Percentiles rank a stretch among this genome's conserved stretches.
phyloP scores from a whole-genome alignment of 2,888 invertebrate species.

The Oligia strigilis region DNA sequence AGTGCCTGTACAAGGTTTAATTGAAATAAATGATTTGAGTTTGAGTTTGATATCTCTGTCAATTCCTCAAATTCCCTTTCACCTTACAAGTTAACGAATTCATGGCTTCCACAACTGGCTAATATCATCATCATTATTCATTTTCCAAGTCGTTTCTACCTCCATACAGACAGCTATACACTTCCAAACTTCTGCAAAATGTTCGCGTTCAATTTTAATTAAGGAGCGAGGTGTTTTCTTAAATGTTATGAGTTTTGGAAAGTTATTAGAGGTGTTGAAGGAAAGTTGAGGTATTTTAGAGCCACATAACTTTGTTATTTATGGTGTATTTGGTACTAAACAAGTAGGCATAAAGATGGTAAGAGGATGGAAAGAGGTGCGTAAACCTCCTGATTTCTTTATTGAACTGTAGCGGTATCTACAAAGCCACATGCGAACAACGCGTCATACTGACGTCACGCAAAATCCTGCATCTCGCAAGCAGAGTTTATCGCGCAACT shows the following conservation, averaged over 20 bases:
- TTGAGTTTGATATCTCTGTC: no score
- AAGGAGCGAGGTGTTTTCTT: conserved; percentile 39
- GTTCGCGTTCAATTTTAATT: conserved; percentile 53
- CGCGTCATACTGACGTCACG: no score
- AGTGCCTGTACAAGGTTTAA: no score
- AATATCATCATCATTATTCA: conserved; percentile 28
- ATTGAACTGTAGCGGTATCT: no score
- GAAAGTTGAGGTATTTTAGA: conserved; percentile 29
- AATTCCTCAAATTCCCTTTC: neutral
- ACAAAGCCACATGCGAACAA: no score
- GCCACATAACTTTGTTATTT: conserved; percentile 19
- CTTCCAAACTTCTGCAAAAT: conserved; percentile 25
- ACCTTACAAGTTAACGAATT: conserved; percentile 16
- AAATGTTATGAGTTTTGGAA: conserved; percentile 45
- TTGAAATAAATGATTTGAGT: no score
- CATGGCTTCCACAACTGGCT: conserved; percentile 15
- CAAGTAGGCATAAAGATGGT: neutral
- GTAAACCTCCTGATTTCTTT: no score
- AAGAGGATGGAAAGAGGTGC: no score
- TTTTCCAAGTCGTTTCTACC: conserved; percentile 21
- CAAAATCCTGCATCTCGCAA: no score
- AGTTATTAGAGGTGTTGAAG: conserved; percentile 21
- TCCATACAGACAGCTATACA: conserved; percentile 18
- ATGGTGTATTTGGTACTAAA: neutral
- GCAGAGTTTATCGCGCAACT: no score